A percentile compares a stretch with the other conserved stretches of the same genome.
Evolutionary conservation across 2,888 invertebrate species (phyloP).

Genomic region (Parascotia fuliginaria): DNA sequence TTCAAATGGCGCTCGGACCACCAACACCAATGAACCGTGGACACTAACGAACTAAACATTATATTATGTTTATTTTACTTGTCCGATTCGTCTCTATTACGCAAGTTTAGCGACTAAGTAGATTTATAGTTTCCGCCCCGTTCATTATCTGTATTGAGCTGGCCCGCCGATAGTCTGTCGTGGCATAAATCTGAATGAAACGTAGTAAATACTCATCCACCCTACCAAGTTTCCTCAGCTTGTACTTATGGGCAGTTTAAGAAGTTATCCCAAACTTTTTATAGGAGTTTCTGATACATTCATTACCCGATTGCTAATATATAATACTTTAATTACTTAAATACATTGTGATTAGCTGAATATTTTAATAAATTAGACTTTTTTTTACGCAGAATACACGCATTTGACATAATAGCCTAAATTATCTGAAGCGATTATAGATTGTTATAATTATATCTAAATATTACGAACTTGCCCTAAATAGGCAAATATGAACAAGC

Average conservation of each 20-base stretch:
- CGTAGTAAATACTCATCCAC: slow-evolving; percentile 66
- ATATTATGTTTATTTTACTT: slow-evolving; percentile 72
- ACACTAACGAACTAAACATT: slow-evolving; percentile 65
- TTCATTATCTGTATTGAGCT: slow-evolving; percentile 83
- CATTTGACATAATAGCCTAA: too few relatives aligned
- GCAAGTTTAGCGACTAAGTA: slow-evolving; percentile 79
- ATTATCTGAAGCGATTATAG: too few relatives aligned
- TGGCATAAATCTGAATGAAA: slow-evolving; percentile 84
- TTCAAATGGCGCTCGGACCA: slow-evolving; percentile 75
- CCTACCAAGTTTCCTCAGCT: slow-evolving; percentile 64
- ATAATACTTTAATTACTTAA: slow-evolving; percentile 39
- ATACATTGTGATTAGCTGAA: slow-evolving; percentile 22
- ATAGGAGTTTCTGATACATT: slow-evolving; percentile 44
- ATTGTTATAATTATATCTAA: too few relatives aligned
- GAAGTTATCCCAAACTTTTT: slow-evolving; percentile 54
- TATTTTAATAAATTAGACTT: slow-evolving; percentile 8
- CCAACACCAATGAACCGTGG: slow-evolving; percentile 48
- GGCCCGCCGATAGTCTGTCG: slow-evolving; percentile 55
- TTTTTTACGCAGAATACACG: too few relatives aligned
- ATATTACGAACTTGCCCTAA: too few relatives aligned
- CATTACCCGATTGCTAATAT: slow-evolving; percentile 40
- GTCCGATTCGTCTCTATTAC: slow-evolving; percentile 72
- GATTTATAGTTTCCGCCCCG: slow-evolving; percentile 85
- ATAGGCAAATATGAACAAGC: too few relatives aligned
- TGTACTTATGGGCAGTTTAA: slow-evolving; percentile 56